Percentiles rank a stretch among this genome's conserved stretches.
Conservation (phyloP, 2,888 invertebrate species). For the Palloptera scutellata region DNA sequence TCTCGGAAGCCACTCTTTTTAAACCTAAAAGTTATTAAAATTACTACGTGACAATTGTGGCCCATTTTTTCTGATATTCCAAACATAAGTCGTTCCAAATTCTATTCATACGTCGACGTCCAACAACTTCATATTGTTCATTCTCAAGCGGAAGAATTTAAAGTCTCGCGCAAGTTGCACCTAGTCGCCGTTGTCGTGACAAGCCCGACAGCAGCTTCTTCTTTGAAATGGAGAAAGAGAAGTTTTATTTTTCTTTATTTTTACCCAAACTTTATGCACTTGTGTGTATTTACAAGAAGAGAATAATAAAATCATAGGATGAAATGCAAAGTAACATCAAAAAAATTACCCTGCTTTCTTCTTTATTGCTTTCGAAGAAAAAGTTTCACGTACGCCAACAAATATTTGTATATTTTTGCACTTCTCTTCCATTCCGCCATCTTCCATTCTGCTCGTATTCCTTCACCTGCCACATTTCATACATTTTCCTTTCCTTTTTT, state of each 20-base stretch:
- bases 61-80: no score
- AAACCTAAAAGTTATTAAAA: no score
- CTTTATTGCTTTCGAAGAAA: no score
- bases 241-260: background rate
- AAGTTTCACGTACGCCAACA: background rate
- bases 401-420: background rate
- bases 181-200: background rate
- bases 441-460: background rate
- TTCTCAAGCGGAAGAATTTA: slow-evolving; percentile 2
- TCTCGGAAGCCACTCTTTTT: no score
- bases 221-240: background rate
- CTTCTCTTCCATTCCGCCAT: background rate
- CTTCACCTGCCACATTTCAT: no score
- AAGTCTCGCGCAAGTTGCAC: background rate
- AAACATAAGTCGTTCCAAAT: no score
- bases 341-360: no score
- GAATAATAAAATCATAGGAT: no score
- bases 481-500: no score
- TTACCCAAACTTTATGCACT: background rate
- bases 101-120: no score
- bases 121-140: background rate
- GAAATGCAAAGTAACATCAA: no score
- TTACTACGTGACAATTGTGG: no score
- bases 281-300: background rate
- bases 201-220: background rate